A percentile compares a stretch with the other conserved stretches of the same genome.
Conservation (phyloP, 2,888 invertebrate genomes). For the Chrysodeixis includens region DNA sequence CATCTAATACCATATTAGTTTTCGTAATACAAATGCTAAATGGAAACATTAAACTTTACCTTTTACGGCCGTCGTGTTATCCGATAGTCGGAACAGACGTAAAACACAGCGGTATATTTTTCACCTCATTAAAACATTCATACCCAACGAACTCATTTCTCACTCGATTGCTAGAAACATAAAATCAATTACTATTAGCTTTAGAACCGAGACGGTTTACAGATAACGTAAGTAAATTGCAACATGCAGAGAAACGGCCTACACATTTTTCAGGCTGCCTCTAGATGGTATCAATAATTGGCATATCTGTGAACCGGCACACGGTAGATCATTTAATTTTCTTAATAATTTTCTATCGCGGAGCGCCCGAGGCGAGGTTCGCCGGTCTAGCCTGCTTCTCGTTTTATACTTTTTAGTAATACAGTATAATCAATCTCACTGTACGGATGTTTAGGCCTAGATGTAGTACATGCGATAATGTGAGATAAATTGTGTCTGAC, state of each 20-base stretch:
- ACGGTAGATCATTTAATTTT: slow-evolving; percentile 89
- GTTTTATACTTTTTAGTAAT: slow-evolving; percentile 83
- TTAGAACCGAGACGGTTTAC: slow-evolving; percentile 69
- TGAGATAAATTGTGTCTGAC: slow-evolving; percentile 47
- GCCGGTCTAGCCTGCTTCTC: slow-evolving; percentile 74
- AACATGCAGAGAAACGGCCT: slow-evolving; percentile 74
- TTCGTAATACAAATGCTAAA: slow-evolving; percentile 21
- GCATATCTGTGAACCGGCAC: slow-evolving; percentile 84
- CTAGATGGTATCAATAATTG: slow-evolving; percentile 87
- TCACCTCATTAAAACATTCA: slow-evolving; percentile 55
- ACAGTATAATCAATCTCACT: slow-evolving; percentile 84
- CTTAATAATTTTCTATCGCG: slow-evolving; percentile 88
- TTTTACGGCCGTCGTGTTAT: slow-evolving; percentile 40
- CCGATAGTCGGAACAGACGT: slow-evolving; percentile 36
- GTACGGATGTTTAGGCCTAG: slow-evolving; percentile 74
- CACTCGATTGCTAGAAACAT: slow-evolving; percentile 69
- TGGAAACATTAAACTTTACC: slow-evolving; percentile 32
- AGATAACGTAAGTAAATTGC: slow-evolving; percentile 77
- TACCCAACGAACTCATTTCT: slow-evolving; percentile 58
- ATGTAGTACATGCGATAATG: slow-evolving; percentile 57
- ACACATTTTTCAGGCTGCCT: slow-evolving; percentile 82
- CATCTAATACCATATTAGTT: slow-evolving; percentile 30
- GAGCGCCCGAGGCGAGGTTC: slow-evolving; percentile 74
- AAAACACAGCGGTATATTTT: slow-evolving; percentile 46
- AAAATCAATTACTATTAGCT: slow-evolving; percentile 82